Evolutionary conservation across 2,888 invertebrate species (phyloP), one percentile per base, ranked within the genome.

Genomic region (Drosophila imparisetae): DNA sequence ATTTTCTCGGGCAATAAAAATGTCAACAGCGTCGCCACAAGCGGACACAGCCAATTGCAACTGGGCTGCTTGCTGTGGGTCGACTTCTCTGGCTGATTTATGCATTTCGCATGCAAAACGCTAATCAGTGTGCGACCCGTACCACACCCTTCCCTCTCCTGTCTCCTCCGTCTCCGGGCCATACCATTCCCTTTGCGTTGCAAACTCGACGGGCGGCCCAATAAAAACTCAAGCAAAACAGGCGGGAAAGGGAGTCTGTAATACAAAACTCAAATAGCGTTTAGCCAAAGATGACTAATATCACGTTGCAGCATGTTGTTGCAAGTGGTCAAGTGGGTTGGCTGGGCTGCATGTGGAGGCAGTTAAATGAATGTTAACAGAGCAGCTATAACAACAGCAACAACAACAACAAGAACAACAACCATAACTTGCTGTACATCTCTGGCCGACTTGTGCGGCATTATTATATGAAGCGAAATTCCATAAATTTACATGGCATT

Each of bases 1-100:
- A 87, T 87, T 87, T 87, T 86, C 89, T 89, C 78, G 75, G 81
- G 84, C 89, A 89, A 87, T 87, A 87, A 87, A 87, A 87, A 86
- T 87, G 86, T 87, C 86, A 87, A 87, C 89, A 83, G 58, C 68
- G 73, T 71, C 54, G 84, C 76, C 79, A 66, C 76, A 76, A 45
- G 54, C 75, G 70, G 73, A 72, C 66, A 57, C 64, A 76, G 60
- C 70, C 67, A 86, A 75, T 73, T 83, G 84, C 76, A 76, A 66
- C 68, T 73, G 57, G 70, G 71, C 49, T 54, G 57, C 63, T 53
- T 45, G 62, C 64, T 77, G 68, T 68, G 62, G 72, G 45, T 66
- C 57, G 54, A 50, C 36, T 34, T 38, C 65, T 59, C 64, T 10
- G 71, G 55, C 73, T 88, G 89, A 88, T 89, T 88, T 88, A 88